Conservation (phyloP, 2,113 vertebrate species). For the Isurus oxyrinchus region DNA sequence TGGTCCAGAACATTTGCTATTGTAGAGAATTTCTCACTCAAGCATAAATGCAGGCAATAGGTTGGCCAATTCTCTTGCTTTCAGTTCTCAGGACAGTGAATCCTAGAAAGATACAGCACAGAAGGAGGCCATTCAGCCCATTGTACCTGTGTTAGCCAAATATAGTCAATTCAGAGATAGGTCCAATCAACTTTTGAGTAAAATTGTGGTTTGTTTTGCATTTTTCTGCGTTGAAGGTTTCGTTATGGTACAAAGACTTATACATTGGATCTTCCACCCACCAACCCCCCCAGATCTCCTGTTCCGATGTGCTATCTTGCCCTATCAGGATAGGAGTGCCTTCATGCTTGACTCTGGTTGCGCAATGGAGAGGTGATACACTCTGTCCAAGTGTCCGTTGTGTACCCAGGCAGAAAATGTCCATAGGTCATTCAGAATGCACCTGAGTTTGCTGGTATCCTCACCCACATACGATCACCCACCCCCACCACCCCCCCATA, state of each 20-base stretch:
- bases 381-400: not conserved
- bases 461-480: not conserved
- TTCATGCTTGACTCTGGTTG: not conserved
- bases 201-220: not conserved
- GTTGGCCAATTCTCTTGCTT: not conserved
- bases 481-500: too few relatives aligned
- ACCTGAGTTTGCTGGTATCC: not conserved
- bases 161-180: too few relatives aligned
- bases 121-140: too few relatives aligned
- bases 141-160: too few relatives aligned
- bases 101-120: too few relatives aligned
- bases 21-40: too few relatives aligned
- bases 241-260: not conserved
- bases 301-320: not conserved
- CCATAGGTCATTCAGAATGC: not conserved
- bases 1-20: not conserved
- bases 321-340: not conserved
- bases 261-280: too few relatives aligned
- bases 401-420: not conserved
- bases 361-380: not conserved
- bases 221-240: not conserved
- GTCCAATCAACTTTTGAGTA: too few relatives aligned
- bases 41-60: not conserved
- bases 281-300: not conserved
- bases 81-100: not conserved